phyloP scores from a whole-genome alignment of 2,113 vertebrate species.

The Mobula hypostoma region DNA sequence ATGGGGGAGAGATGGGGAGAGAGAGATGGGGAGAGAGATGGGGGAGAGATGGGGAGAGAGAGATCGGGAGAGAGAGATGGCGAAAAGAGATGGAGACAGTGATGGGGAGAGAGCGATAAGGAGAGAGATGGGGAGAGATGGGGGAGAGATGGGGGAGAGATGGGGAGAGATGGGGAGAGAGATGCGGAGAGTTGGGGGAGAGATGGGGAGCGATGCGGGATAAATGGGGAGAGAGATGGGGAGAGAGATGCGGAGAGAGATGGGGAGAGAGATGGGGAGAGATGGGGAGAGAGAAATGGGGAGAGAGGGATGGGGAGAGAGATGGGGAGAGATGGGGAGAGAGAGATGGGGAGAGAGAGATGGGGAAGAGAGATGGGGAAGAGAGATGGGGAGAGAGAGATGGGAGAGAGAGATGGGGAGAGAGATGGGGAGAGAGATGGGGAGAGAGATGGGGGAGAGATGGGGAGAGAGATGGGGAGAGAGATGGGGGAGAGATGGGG shows the following conservation, averaged over 20 bases:
- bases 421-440: too few species aligned
- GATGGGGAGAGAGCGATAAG: conserved; percentile 45
- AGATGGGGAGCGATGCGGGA: conserved; percentile 46
- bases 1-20: too few species aligned
- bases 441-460: conserved; percentile 38
- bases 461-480: conserved; percentile 43
- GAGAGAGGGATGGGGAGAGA: not conserved
- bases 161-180: conserved; percentile 39
- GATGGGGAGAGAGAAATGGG: conserved; percentile 38
- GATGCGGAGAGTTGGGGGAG: not conserved
- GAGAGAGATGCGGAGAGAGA: too few species aligned
- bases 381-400: conserved; percentile 28
- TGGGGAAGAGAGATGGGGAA: conserved; percentile 13
- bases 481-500: too few species aligned
- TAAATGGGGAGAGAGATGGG: not conserved
- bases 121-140: not conserved
- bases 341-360: conserved; percentile 38
- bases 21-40: too few species aligned
- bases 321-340: not conserved
- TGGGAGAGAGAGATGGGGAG: too few species aligned
- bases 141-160: not conserved
- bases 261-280: too few species aligned
- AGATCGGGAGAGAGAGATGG: too few species aligned
- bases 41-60: too few species aligned
- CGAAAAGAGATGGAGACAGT: conserved; percentile 42